These are phyloP conservation scores for Iphiclides podalirius DNA, from an alignment of 2,888 invertebrate species.

Conservation along the genomic window DNA sequence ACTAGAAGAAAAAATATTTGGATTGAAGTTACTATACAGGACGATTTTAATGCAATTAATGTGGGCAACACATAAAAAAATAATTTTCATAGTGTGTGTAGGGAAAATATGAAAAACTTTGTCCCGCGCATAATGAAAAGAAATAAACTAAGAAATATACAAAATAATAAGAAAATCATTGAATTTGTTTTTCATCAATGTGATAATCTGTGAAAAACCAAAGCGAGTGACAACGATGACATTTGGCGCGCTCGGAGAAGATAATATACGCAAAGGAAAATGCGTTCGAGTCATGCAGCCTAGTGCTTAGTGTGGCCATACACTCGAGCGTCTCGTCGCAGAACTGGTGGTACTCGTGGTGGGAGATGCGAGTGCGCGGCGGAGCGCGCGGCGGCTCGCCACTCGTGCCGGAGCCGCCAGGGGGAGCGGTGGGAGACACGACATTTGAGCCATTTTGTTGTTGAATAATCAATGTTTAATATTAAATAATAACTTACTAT, in stretches of 20 bases:
- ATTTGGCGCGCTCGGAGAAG: constrained; percentile 1
- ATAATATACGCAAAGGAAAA: constrained; percentile 31
- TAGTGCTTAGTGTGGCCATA: constrained; percentile 71
- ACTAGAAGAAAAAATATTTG: too few relatives aligned
- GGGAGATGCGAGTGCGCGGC: constrained; percentile 79
- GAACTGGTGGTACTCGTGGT: constrained; percentile 90
- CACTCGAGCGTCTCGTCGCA: constrained; percentile 90
- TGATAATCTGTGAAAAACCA: not conserved
- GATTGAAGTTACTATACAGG: too few relatives aligned
- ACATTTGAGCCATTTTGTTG: constrained; percentile 19
- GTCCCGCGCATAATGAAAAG: too few relatives aligned
- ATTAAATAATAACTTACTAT: not conserved
- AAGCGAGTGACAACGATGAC: constrained; percentile 20
- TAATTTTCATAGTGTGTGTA: too few relatives aligned
- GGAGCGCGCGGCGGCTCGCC: constrained; percentile 65
- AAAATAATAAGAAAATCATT: too few relatives aligned
- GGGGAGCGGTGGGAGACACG: constrained; percentile 45
- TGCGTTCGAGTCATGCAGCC: constrained; percentile 54
- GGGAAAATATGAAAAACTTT: too few relatives aligned
- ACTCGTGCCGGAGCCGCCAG: constrained; percentile 31
- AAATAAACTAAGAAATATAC: too few relatives aligned
- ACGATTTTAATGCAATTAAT: too few relatives aligned
- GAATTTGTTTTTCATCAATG: too few relatives aligned
- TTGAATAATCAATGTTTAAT: not conserved
- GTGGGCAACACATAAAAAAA: too few relatives aligned